Base-by-base conservation (phyloP, 2,888 invertebrate species). In the Euzophera pinguis region DNA sequence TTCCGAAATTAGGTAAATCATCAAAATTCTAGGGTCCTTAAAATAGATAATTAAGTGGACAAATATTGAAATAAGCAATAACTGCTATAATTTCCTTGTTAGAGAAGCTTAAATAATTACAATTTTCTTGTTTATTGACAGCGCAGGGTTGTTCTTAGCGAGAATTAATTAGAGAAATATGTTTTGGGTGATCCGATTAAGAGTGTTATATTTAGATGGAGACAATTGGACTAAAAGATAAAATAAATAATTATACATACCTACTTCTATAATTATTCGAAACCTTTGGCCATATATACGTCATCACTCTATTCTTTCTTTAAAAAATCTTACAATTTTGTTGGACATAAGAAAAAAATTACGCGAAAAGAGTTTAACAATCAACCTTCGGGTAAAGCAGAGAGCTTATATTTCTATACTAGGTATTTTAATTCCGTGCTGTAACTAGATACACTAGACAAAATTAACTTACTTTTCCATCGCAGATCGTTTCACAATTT, bases 401-500 rank as follows among this genome's bases (percentile, higher is more conserved):
- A n/a, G n/a, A n/a, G 5, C 22, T 22, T 22, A 5, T 22, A 22
- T 22, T 22, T 22, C 5, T 22, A 22, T 3, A 22, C 2, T 22
- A 22, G 22, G 5, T 22, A 34, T 6, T 34, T 34, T 34, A 17
- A 22, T 9, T 13, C 10, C 13, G 16, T 34, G 6, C 35, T 5
- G 37, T 17, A 22, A 22, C 13, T 48, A 37, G 47, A 14, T 48
- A 13, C 35, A 16, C 16, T n/a, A 12, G 47, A 17, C 17, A 27
- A 34, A 48, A 37, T 48, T 2, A 48, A 17, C 34, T 37, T 37
- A 27, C 37, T 35, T 17, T 48, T 45, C 45, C 45, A 32, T 45
- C 32, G 49, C 50, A 47, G 45, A 53, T 48, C 39, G 54, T 47
- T 53, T 52, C 55, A 54, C 52, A 54, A 57, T 58, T 58, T 53